phyloP scores from a whole-genome alignment of 2,888 invertebrate species.

The Megamerina dolium region DNA sequence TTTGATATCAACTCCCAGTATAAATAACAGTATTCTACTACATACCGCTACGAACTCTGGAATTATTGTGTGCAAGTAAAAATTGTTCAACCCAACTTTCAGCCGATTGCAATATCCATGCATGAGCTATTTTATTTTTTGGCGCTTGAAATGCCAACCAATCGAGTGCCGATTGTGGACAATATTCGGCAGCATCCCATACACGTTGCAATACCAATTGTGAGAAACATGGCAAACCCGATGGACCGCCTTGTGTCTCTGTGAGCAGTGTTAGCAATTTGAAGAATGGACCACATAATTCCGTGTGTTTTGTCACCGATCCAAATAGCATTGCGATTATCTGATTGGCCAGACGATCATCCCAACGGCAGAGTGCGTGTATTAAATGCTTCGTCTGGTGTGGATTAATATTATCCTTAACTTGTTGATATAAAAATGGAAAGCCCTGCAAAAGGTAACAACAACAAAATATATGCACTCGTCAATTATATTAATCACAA shows the following conservation, averaged over 20 bases:
- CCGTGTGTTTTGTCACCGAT: constrained; percentile 84
- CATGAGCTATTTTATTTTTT: constrained; percentile 82
- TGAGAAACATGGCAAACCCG: constrained; percentile 85
- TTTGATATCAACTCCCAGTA: too few relatives aligned
- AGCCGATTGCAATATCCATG: constrained; percentile 87
- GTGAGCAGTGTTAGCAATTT: constrained; percentile 83
- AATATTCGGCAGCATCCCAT: constrained; percentile 86
- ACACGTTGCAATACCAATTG: constrained; percentile 80
- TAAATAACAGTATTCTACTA: too few relatives aligned
- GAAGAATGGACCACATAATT: constrained; percentile 86
- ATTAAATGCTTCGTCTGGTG: constrained; percentile 88
- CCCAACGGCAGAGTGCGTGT: constrained; percentile 86
- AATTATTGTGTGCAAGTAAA: constrained; percentile 76
- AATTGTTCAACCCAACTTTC: constrained; percentile 89
- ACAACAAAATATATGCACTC: neutral
- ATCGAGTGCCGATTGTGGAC: constrained; percentile 86
- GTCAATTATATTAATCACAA: too few relatives aligned
- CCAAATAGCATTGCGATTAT: constrained; percentile 87
- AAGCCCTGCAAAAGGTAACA: constrained; percentile 60
- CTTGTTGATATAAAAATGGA: constrained; percentile 90
- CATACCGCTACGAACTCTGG: constrained; percentile 75
- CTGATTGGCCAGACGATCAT: constrained; percentile 80
- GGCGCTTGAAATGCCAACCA: constrained; percentile 84
- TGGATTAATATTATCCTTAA: constrained; percentile 86
- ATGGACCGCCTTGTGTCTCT: constrained; percentile 69